These are phyloP conservation scores for Hetaerina titia DNA, from an alignment of 2,888 invertebrate species.

Conservation along the genomic window DNA sequence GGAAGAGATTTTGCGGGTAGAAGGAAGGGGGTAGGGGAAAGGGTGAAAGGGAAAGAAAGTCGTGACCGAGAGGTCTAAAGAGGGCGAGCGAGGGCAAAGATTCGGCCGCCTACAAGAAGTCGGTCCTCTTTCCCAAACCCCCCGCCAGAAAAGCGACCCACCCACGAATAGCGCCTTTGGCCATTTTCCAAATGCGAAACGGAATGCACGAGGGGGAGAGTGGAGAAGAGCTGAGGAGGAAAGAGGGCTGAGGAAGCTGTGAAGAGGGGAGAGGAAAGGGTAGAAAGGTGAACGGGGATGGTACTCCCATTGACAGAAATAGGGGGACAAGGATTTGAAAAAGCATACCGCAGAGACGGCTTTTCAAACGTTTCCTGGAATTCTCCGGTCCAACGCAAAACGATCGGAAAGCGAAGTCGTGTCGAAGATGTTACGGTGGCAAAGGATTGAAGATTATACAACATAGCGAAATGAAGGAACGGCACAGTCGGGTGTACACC, in stretches of 20 bases:
- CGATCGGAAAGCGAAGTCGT: no score
- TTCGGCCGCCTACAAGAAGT: background rate
- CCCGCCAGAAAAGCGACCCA: background rate
- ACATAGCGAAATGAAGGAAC: no score
- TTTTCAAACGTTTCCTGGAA: no score
- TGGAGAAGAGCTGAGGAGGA: background rate
- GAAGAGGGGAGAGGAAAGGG: background rate
- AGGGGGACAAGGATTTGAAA: no score
- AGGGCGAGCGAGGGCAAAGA: slow-evolving; percentile 29
- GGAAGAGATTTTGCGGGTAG: background rate
- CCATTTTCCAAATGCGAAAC: background rate
- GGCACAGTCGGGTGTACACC: no score
- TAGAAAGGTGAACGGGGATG: background rate
- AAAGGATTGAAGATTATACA: no score
- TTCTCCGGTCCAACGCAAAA: background rate
- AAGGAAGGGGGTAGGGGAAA: background rate
- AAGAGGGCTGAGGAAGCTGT: background rate
- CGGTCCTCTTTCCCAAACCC: background rate
- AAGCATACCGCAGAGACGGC: no score
- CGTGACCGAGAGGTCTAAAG: slow-evolving; percentile 55
- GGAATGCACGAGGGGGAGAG: background rate
- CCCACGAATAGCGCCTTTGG: background rate
- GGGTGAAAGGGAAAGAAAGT: slow-evolving; percentile 6
- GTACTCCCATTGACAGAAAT: no score
- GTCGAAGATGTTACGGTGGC: no score